Evolutionary conservation across 2,888 invertebrate genomes (phyloP).

Genomic region (Lydus trimaculatus): DNA sequence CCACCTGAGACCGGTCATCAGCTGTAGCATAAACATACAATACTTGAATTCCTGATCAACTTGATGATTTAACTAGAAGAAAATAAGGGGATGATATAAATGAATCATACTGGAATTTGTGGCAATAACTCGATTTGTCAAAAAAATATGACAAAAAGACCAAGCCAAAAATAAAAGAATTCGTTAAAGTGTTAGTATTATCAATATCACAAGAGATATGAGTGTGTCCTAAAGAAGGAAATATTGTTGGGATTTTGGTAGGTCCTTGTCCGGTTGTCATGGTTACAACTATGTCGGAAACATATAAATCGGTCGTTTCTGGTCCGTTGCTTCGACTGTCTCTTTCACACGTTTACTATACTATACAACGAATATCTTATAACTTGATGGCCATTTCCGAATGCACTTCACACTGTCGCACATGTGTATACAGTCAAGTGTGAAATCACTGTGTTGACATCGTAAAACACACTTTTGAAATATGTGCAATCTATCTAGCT

Average conservation of each 20-base stretch:
- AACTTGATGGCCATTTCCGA: slow-evolving; percentile 50
- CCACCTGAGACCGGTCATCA: slow-evolving; percentile 47
- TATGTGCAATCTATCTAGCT: slow-evolving; percentile 15
- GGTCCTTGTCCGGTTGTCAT: slow-evolving; percentile 50
- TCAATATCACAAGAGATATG: slow-evolving; percentile 7
- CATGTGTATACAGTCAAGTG: slow-evolving; percentile 49
- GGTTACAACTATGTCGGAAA: slow-evolving; percentile 47
- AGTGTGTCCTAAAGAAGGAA: slow-evolving; percentile 31
- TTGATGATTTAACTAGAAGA: neutral
- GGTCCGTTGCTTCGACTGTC: slow-evolving; percentile 39
- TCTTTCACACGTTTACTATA: slow-evolving; percentile 28
- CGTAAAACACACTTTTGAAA: slow-evolving; percentile 37
- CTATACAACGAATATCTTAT: slow-evolving; percentile 1
- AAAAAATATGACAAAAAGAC: neutral
- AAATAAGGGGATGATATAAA: slow-evolving; percentile 2
- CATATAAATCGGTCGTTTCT: slow-evolving; percentile 52
- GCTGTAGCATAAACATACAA: slow-evolving; percentile 25
- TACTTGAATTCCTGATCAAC: neutral
- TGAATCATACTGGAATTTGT: neutral
- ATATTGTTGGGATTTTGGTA: slow-evolving; percentile 39
- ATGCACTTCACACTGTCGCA: slow-evolving; percentile 49
- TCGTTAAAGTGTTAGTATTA: neutral
- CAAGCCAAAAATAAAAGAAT: neutral
- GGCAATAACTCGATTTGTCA: neutral
- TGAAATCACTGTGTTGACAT: slow-evolving; percentile 49